phyloP scores from a whole-genome alignment of 37 sponge, comb jelly and placozoan genomes.

The Crambe crambe region DNA sequence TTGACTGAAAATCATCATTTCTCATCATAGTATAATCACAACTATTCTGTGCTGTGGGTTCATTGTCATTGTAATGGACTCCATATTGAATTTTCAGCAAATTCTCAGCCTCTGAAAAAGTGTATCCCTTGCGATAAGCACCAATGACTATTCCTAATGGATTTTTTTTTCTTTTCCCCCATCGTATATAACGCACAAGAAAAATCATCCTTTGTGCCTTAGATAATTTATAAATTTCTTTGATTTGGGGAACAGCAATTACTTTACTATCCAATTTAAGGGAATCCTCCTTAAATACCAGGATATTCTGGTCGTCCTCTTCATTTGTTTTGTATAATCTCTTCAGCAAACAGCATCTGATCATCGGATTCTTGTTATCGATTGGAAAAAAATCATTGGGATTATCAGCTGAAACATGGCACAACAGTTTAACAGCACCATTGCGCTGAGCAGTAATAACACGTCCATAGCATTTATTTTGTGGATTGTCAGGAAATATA shows the following conservation, averaged over 20 bases:
- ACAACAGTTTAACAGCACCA: conserved; percentile 28
- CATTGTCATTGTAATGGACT: conserved; percentile 2
- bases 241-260: conserved; percentile 24
- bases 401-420: conserved; percentile 36
- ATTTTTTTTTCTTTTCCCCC: conserved; percentile 5
- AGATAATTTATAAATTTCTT: conserved; percentile 37
- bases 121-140: conserved; percentile 21
- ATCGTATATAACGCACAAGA: conserved; percentile 20
- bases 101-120: conserved; percentile 4
- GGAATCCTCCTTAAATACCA: neutral
- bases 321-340: conserved; percentile 11
- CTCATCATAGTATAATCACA: neutral
- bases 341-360: conserved; percentile 41
- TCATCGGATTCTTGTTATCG: conserved; percentile 36
- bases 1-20: neutral
- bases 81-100: conserved; percentile 11
- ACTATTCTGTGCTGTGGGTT: too few relatives aligned
- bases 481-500: conserved; percentile 11
- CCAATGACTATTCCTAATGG: conserved; percentile 38
- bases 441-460: conserved; percentile 28
- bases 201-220: conserved; percentile 46
- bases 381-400: conserved; percentile 56
- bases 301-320: neutral
- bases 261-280: neutral
- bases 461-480: conserved; percentile 31